A percentile compares a stretch with the other conserved stretches of the same genome.
phyloP scores from a whole-genome alignment of 2,113 vertebrate species.

The Emberiza fucata region DNA sequence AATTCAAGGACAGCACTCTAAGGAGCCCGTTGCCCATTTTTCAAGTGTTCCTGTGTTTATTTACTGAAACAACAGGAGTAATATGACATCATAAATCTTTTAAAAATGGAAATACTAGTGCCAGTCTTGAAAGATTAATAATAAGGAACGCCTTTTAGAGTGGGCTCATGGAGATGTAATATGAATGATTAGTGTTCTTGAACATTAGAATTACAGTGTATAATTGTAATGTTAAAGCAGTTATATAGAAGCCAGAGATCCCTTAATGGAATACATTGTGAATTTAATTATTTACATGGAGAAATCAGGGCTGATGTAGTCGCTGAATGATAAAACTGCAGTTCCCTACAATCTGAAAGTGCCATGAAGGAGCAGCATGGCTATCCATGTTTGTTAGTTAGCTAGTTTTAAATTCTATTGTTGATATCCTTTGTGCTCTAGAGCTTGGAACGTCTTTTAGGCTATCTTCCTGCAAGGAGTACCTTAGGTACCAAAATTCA shows the following conservation, averaged over 20 bases:
- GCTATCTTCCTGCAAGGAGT: background rate
- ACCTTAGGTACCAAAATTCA: background rate
- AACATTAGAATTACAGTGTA: constrained; percentile 56
- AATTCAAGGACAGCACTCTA: constrained; percentile 49
- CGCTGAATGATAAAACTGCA: background rate
- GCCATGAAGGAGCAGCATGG: background rate
- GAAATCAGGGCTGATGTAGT: background rate
- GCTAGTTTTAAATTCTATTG: background rate
- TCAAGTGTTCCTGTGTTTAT: constrained; percentile 45
- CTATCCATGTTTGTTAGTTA: background rate
- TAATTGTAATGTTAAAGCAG: constrained; percentile 41
- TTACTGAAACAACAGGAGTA: constrained; percentile 59
- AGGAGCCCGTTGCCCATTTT: constrained; percentile 45
- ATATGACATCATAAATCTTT: constrained; percentile 59
- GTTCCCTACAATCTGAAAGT: background rate
- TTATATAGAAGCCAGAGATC: constrained; percentile 12
- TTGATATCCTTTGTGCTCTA: background rate
- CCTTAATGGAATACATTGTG: constrained; percentile 18
- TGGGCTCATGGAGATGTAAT: constrained; percentile 54
- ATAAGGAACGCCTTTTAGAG: constrained; percentile 56
- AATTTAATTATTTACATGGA: constrained; percentile 49
- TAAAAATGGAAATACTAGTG: constrained; percentile 67
- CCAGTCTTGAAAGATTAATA: constrained; percentile 69
- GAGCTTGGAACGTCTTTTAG: background rate
- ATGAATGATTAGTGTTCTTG: constrained; percentile 60